phyloP scores from a whole-genome alignment of 2,113 vertebrate species.

The Mustela lutreola region DNA sequence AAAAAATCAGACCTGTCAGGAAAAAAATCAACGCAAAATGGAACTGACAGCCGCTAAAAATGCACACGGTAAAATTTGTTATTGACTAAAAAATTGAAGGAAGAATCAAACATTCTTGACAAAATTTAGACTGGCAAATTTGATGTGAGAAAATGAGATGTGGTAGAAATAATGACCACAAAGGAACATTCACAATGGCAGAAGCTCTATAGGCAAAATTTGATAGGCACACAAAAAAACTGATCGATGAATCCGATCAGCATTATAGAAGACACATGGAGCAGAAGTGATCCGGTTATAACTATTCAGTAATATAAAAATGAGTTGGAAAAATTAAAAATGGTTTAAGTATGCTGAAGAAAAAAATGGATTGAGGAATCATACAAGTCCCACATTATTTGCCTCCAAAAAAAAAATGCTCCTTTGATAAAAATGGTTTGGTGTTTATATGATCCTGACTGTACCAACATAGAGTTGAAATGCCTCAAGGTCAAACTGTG shows the following conservation, averaged over 20 bases:
- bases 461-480: slow-evolving; percentile 31
- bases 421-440: slow-evolving; percentile 24
- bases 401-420: slow-evolving; percentile 26
- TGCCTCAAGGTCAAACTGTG: slow-evolving; percentile 4
- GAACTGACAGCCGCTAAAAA: slow-evolving; percentile 65
- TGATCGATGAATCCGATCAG: slow-evolving; percentile 18
- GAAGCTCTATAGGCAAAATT: neutral
- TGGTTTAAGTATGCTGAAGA: slow-evolving; percentile 47
- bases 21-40: slow-evolving; percentile 27
- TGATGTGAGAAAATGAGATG: slow-evolving; percentile 35
- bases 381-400: neutral
- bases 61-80: slow-evolving; percentile 48
- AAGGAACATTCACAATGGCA: neutral
- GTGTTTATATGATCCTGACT: slow-evolving; percentile 45
- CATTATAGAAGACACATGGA: neutral
- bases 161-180: slow-evolving; percentile 46
- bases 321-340: slow-evolving; percentile 58
- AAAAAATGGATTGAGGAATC: slow-evolving; percentile 45
- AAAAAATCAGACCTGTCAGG: slow-evolving; percentile 45
- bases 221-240: neutral
- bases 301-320: slow-evolving; percentile 62
- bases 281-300: slow-evolving; percentile 53
- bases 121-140: slow-evolving; percentile 62
- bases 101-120: slow-evolving; percentile 65
- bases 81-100: slow-evolving; percentile 62